Conservation (phyloP, 2,113 vertebrate genomes). For the Pangasianodon hypophthalmus region DNA sequence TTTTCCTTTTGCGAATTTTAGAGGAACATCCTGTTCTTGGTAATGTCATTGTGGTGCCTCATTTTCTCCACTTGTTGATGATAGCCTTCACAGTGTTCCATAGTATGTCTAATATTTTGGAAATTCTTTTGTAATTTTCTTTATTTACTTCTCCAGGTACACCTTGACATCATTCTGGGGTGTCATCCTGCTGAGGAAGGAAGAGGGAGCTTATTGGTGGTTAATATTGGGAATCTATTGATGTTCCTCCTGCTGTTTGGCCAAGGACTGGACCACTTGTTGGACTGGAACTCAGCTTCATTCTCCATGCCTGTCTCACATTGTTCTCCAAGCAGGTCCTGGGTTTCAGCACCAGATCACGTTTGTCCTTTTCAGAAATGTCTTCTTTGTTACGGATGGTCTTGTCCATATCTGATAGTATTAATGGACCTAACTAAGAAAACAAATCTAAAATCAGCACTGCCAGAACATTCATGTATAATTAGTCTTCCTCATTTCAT, state of each 20-base stretch:
- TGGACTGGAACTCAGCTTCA: neutral
- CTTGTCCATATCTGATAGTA: neutral
- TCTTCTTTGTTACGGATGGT: neutral
- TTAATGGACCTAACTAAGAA: neutral
- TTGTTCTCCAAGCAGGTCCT: no score
- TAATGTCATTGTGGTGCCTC: neutral
- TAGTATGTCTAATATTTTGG: neutral
- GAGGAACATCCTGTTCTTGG: neutral
- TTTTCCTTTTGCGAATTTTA: neutral
- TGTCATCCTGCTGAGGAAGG: neutral
- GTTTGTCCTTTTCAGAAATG: neutral
- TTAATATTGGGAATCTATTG: neutral
- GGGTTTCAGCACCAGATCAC: neutral
- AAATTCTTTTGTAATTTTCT: neutral
- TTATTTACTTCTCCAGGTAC: no score
- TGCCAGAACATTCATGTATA: slow-evolving; percentile 8
- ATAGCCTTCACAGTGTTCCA: neutral
- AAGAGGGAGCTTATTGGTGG: neutral
- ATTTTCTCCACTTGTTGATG: neutral
- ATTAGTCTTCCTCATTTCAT: slow-evolving; percentile 2
- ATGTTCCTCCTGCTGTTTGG: neutral
- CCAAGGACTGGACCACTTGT: neutral
- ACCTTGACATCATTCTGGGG: neutral
- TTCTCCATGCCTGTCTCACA: neutral
- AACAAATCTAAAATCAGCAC: neutral